Base-by-base conservation (phyloP, 1,140 invertebrate species). In the Conopomorpha cramerella region DNA sequence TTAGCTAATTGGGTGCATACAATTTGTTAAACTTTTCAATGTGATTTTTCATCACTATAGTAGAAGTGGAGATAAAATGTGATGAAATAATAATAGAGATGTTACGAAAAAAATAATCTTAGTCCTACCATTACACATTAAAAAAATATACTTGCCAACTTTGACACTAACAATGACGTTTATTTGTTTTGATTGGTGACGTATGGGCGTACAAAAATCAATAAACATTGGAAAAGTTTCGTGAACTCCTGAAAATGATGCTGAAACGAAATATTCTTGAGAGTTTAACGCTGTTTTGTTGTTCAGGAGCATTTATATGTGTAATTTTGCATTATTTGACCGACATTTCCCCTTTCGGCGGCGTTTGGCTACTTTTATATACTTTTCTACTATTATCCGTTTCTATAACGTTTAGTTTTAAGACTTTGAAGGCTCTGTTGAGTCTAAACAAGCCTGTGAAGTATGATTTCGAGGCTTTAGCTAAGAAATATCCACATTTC, bases 341-440 rank as follows among this genome's bases (percentile, higher is more conserved):
- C 0, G 57, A 61, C 43, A 63, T 68, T 44, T 68, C 65, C 0
- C 64, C 60, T 8, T 49, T 76, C 39, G 57, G 48, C 8, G 67
- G 68, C 16, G 51, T 63, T 30, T 79, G 68, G 66, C 57, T 79
- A 26, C 36, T 53, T 18, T 35, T 55, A 32, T 79, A 74, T 36
- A 39, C 63, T 27, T 33, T 67, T 18, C 16, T 52, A 23, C n/a
- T 76, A 12, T 67, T 76, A 46, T 32, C 72, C 1, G 18, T 51
- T 1, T 68, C 72, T 8, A 36, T 76, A 11, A 52, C 55, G 23
- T 36, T 68, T 23, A 74, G 63, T 51, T 66, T 74, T 38, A 66
- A 57, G 39, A 51, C 66, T 43, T 66, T 79, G 17, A 70, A 77
- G 40, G 70, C 59, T 58, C 46, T 77, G 16, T 49, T 79, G 30